Evolutionary conservation across 2,888 invertebrate genomes (phyloP), one percentile per base, ranked within the genome.

Genomic region (Hypselothyrea guttata): DNA sequence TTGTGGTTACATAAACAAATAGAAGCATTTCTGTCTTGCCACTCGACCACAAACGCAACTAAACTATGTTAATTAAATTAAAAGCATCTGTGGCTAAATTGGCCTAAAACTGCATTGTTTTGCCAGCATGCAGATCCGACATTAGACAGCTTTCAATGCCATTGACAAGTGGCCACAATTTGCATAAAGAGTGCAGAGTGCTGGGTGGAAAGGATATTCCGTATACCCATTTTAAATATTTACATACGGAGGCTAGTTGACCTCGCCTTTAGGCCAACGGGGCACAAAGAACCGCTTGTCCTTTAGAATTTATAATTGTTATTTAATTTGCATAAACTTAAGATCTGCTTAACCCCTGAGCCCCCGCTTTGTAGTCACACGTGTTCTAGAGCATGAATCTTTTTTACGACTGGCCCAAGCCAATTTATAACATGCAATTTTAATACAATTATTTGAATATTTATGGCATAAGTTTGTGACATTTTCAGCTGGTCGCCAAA

Each of bases 241-340:
- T 77, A 82, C 75, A 78, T 76, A 52, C 52, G 45, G 44, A 58
- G 75, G 65, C 62, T 40, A 53, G 58, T 22, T 67, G 67, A 71
- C 67, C 71, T 46, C 53, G 63, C 45, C 51, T 55, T 41, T 34
- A 49, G 48, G 18, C n/a, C 9, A 35, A 12, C n/a, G n/a, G n/a
- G 28, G 1, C 22, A 13, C 13, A 27, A 41, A 35, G 35, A 41
- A 18, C 42, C 33, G 8, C 30, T 35, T 49, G 62, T 55, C 55
- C 75, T 65, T 56, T 59, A 44, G 82, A 71, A 84, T 77, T 78
- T 77, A 57, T 78, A 84, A 78, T 78, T 78, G 69, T 71, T 58
- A 82, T 84, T 77, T 84, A 75, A 84, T 78, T 78, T 78, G 78
- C 84, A 84, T 78, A 81, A 53, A 60, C 84, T 68, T 58, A 68